These are phyloP conservation scores for Ptychadena robeensis DNA, from an alignment of 2,797 vertebrate genomes.

Conservation along the genomic window DNA sequence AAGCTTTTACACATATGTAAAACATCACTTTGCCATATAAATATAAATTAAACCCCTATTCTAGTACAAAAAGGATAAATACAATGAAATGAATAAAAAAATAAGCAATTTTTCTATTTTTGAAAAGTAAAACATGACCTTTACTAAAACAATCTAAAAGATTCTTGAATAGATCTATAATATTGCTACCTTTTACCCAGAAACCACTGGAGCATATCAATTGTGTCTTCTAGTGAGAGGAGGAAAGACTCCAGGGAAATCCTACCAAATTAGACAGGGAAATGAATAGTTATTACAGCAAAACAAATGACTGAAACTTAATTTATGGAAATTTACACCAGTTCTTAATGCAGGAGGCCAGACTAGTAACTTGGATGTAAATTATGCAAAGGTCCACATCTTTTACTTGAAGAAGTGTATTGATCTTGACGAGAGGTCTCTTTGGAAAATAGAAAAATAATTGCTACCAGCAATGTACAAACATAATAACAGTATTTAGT, in stretches of 20 bases:
- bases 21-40: no score
- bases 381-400: slow-evolving; percentile 27
- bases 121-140: neutral
- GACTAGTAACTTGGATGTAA: slow-evolving; percentile 12
- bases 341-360: slow-evolving; percentile 26
- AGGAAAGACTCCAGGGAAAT: neutral
- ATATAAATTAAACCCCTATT: no score
- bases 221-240: neutral
- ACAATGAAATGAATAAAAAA: neutral
- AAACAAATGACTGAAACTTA: slow-evolving; percentile 30
- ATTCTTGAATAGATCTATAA: neutral
- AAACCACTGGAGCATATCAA: neutral
- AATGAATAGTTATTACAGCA: slow-evolving; percentile 37
- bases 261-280: neutral
- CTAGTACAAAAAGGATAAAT: neutral
- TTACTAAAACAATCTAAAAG: no score
- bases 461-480: slow-evolving; percentile 37
- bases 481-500: slow-evolving; percentile 52
- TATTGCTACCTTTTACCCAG: neutral
- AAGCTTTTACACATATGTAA: no score
- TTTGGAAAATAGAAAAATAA: slow-evolving; percentile 48
- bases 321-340: slow-evolving; percentile 40
- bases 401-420: slow-evolving; percentile 39
- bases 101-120: neutral
- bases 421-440: slow-evolving; percentile 54